Evolutionary conservation across 2,797 vertebrate species (phyloP), one percentile per base, ranked within the genome.

Genomic region (Protonibea diacanthus): DNA sequence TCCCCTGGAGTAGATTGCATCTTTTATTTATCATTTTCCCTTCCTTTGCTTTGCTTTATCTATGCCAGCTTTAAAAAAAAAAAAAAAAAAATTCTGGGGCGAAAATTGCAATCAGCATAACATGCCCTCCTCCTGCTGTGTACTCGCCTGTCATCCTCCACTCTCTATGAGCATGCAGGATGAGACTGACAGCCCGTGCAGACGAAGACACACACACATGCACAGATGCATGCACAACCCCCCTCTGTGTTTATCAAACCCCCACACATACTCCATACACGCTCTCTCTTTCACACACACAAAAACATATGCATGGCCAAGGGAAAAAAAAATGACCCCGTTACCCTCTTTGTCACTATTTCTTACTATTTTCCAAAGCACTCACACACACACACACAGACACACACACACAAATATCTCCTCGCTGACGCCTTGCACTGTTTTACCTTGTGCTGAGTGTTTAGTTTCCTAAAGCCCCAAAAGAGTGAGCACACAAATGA

Each of bases 1-100:
- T 93, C 92, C 92, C 93, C 92, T 83, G 86, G 90, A 95, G 93
- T 92, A 97, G 96, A 98, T 93, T 97, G 95, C 96, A 98, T 98
- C 96, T 98, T 98, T 99, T 99, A 98, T 99, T 98, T 98, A 99
- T 98, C 94, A 68, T 95, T 95, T 93, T 90, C 81, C 88, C 82
- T 91, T 93, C 85, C 93, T 96, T 96, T 95, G 96, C 93, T 96
- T 96, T 95, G 96, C 96, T 97, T 97, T 97, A 97, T 97, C 97
- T 97, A 97, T 95, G 95, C 95, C 40, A 71, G 82, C 71, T 77
- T 38, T 44, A 57, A 70, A 66, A 68, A 95, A 92, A 61, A 42
- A 76, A 56, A 61, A 95, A 93, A 88, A 71, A 80, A 81, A 81
- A 97, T 96, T 97, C 96, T 95, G 95, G 93, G 95, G 94, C 94